phyloP scores from a whole-genome alignment of 2,888 invertebrate species.

The Watsonalla binaria region DNA sequence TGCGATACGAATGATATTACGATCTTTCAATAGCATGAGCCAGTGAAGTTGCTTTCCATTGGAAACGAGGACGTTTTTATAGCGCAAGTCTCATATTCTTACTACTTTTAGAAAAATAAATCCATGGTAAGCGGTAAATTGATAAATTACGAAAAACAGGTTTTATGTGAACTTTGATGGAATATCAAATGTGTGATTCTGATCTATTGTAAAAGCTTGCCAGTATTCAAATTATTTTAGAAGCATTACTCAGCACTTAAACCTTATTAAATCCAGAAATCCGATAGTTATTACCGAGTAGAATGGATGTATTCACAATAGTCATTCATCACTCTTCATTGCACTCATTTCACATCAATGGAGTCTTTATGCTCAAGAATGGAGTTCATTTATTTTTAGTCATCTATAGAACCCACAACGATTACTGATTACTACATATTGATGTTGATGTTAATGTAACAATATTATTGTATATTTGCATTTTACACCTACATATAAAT shows the following conservation, averaged over 20 bases:
- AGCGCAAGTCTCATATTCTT: neutral
- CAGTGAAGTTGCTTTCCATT: neutral
- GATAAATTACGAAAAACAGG: no score
- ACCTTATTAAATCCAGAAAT: slow-evolving; percentile 23
- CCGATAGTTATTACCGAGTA: slow-evolving; percentile 19
- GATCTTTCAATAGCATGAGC: neutral
- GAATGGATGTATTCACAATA: slow-evolving; percentile 37
- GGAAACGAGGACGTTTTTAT: neutral
- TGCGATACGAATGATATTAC: neutral
- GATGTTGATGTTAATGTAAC: slow-evolving; percentile 24
- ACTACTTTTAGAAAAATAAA: neutral
- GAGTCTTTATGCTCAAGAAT: slow-evolving; percentile 45
- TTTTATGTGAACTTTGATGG: no score
- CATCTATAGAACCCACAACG: slow-evolving; percentile 32
- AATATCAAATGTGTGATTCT: no score
- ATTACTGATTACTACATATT: slow-evolving; percentile 11
- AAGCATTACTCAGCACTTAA: slow-evolving; percentile 11
- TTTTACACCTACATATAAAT: no score
- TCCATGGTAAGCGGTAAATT: neutral
- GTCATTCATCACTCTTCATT: slow-evolving; percentile 58
- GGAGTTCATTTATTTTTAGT: slow-evolving; percentile 48
- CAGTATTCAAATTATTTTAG: neutral
- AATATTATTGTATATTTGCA: no score
- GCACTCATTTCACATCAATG: slow-evolving; percentile 60
- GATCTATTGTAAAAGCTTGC: no score